Evolutionary conservation across 2,797 vertebrate genomes (phyloP).

Genomic region (Rhinophrynus dorsalis): DNA sequence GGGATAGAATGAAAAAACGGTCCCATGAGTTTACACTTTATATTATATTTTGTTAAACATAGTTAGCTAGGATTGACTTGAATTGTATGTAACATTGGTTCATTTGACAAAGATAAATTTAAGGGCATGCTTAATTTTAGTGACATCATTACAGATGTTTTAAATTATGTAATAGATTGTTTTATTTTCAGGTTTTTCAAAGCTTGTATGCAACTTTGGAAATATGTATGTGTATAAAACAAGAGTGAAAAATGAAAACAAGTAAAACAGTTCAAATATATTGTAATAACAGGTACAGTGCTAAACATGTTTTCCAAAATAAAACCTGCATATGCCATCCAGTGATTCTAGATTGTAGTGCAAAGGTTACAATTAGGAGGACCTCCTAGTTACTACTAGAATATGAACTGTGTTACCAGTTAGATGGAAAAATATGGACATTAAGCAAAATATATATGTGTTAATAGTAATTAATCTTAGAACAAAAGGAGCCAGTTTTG

Average conservation of each 20-base stretch:
- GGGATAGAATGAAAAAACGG: background rate
- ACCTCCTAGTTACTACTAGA: too few relatives aligned
- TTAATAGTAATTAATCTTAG: too few relatives aligned
- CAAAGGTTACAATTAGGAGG: too few relatives aligned
- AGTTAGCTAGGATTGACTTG: background rate
- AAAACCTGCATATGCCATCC: too few relatives aligned
- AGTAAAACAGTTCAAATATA: background rate
- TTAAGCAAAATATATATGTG: too few relatives aligned
- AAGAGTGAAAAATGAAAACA: too few relatives aligned
- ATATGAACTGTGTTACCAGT: too few relatives aligned
- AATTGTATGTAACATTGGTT: background rate
- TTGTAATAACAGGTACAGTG: too few relatives aligned
- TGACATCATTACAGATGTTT: constrained; percentile 37
- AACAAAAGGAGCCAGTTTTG: too few relatives aligned
- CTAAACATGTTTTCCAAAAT: too few relatives aligned
- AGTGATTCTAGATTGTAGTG: too few relatives aligned
- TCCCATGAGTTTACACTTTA: background rate
- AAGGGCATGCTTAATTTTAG: constrained; percentile 4
- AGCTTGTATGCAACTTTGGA: background rate
- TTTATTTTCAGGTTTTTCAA: background rate
- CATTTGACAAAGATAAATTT: constrained; percentile 10
- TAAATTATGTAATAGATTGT: constrained; percentile 20
- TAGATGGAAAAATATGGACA: too few relatives aligned
- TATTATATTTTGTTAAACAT: constrained; percentile 15
- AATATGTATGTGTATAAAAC: background rate